Conservation (phyloP, 1,140 invertebrate genomes). For the Zaprionus lachaisei region DNA sequence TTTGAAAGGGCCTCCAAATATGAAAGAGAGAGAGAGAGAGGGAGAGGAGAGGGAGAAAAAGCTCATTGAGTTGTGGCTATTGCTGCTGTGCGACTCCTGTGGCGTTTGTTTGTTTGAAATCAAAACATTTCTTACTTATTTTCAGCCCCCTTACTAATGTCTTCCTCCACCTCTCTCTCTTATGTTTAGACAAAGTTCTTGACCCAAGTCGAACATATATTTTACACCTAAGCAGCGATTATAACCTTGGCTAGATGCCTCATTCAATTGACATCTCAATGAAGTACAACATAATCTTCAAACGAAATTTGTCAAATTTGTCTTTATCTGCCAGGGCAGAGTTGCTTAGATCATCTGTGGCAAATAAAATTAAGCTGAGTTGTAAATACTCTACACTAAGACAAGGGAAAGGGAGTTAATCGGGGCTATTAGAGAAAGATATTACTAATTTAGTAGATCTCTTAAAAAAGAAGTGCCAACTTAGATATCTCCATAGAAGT, state of each 20-base stretch:
- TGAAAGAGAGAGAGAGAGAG: no score
- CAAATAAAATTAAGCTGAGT: no score
- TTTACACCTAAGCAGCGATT: slow-evolving; percentile 40
- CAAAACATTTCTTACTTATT: slow-evolving; percentile 72
- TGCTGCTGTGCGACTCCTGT: slow-evolving; percentile 60
- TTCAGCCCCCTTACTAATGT: not conserved
- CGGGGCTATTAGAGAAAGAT: no score
- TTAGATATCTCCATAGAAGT: no score
- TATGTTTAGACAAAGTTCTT: slow-evolving; percentile 2
- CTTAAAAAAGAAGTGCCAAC: no score
- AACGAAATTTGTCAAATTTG: not conserved
- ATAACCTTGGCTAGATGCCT: not conserved
- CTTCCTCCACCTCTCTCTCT: not conserved
- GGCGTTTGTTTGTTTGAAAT: slow-evolving; percentile 78
- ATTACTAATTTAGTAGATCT: no score
- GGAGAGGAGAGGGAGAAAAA: not conserved
- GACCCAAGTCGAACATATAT: slow-evolving; percentile 22
- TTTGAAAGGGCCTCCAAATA: slow-evolving; percentile 58
- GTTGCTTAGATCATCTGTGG: not conserved
- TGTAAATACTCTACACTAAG: no score
- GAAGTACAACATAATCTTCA: slow-evolving; percentile 15
- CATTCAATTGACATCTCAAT: slow-evolving; percentile 1
- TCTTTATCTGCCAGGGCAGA: not conserved
- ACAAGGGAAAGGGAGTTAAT: no score
- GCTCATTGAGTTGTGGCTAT: slow-evolving; percentile 19